Evolutionary conservation across 2,888 invertebrate species (phyloP), one percentile per base, ranked within the genome.

Genomic region (Apodemia duryi): DNA sequence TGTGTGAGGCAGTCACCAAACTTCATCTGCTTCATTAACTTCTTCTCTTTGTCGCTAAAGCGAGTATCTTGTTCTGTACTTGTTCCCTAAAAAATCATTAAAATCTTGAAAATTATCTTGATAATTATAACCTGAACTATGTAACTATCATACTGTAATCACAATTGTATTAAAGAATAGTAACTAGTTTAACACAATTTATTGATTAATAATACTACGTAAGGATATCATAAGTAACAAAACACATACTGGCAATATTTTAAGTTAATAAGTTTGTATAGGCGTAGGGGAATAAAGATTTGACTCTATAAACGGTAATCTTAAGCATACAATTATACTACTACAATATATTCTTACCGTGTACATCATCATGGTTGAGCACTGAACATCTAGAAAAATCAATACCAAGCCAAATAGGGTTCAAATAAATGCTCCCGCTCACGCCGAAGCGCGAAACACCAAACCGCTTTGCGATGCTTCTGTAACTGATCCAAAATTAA

Each of bases 31-130:
- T 99, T 99, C 92, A 99, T 95, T 63, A 99, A 93, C 85, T 99
- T 99, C 92, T 99, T 99, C 91, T 99, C 99, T 91, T 99, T 99
- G 90, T 99, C 99, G 83, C 98, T 97, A 93, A 99, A 99, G 81
- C 99, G 96, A 80, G 98, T 99, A 89, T 99, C 99, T 92, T 99
- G 99, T 88, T 99, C 99, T 68, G 99, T 97, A 80, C 97, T 98
- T 46, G 99, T 99, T 72, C 99, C 99, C 99, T 99, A 68, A 54
- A 69, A 69, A 63, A 69, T 57, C 2, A 65, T 65, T 60, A 65
- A 57, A 13, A 65, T 21, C 66, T 32, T 61, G 6, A 46, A 7
- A 7, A n/a, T 38, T 38, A 2, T 21, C 60, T 13, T 43, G 3
- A 43, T 11, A 21, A 60, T 10, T 10, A 5, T 60, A 61, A 65